Evolutionary conservation across 2,113 vertebrate species (phyloP).

Genomic region (Myocastor coypus): DNA sequence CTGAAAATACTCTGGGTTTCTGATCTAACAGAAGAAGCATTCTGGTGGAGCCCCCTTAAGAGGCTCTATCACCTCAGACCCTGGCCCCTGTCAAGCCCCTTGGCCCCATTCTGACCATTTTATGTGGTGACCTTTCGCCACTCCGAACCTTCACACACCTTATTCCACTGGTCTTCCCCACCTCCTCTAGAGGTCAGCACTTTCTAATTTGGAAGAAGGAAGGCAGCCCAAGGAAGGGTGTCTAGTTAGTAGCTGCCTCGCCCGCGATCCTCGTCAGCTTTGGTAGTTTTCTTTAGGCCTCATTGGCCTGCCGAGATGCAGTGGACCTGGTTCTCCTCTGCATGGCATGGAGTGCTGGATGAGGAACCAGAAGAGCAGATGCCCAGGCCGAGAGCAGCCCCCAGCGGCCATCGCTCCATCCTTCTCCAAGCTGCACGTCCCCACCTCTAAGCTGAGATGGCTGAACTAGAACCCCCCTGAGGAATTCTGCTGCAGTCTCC

Average conservation of each 20-base stretch:
- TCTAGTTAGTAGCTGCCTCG: background rate
- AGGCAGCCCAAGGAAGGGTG: background rate
- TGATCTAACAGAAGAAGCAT: background rate
- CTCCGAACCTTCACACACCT: background rate
- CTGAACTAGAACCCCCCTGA: slow-evolving; percentile 46
- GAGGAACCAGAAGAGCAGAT: background rate
- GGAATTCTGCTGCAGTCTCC: slow-evolving; percentile 24
- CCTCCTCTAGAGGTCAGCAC: background rate
- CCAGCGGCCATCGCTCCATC: background rate
- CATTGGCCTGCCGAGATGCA: background rate
- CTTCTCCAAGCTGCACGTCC: background rate
- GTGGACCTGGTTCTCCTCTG: background rate
- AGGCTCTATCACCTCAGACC: background rate
- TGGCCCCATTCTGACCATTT: background rate
- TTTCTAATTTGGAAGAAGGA: slow-evolving; percentile 41
- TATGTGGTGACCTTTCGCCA: background rate
- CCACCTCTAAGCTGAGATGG: background rate
- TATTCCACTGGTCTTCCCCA: background rate
- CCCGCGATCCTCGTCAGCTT: background rate
- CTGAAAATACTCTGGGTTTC: background rate
- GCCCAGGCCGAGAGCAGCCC: background rate
- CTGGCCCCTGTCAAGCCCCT: background rate
- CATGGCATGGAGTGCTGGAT: background rate
- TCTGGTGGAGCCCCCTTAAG: background rate
- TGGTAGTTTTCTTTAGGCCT: background rate